These are phyloP conservation scores for Atopsyche davidsoni DNA, from an alignment of 1,140 invertebrate species.

Conservation along the genomic window DNA sequence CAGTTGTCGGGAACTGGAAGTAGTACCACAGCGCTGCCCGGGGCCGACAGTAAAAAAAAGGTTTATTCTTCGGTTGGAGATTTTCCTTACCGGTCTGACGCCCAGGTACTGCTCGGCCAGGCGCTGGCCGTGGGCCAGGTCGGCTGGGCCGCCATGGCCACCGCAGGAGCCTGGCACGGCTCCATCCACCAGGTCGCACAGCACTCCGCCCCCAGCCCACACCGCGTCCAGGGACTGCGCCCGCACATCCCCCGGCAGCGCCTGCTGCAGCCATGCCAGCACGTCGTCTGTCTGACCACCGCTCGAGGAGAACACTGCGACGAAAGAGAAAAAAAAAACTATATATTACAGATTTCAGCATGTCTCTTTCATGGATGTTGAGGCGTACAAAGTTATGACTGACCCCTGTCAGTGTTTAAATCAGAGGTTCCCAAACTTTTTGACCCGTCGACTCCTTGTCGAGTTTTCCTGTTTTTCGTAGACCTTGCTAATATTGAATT, in stretches of 20 bases:
- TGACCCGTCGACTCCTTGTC: no score
- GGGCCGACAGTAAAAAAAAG: neutral
- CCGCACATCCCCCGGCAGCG: conserved; percentile 36
- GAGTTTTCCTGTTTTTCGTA: no score
- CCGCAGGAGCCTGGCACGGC: conserved; percentile 51
- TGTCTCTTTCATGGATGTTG: no score
- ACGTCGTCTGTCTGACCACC: conserved; percentile 41
- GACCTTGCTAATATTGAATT: no score
- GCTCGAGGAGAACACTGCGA: conserved; percentile 45
- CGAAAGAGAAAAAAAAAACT: no score
- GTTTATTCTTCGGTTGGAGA: neutral
- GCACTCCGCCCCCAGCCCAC: conserved; percentile 52
- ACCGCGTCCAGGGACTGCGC: conserved; percentile 38
- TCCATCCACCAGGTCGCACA: conserved; percentile 51
- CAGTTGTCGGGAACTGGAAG: no score
- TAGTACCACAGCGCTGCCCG: neutral
- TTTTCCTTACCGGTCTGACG: conserved; percentile 46
- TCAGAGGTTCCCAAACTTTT: no score
- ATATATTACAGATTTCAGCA: no score
- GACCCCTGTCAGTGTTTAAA: no score
- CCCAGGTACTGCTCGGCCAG: conserved; percentile 52
- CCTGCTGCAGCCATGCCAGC: conserved; percentile 42
- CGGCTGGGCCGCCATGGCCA: conserved; percentile 46
- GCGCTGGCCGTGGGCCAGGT: conserved; percentile 49
- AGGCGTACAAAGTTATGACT: no score